Base-by-base conservation (phyloP, 2,113 vertebrate genomes). In the Sinocyclocheilus grahami region DNA sequence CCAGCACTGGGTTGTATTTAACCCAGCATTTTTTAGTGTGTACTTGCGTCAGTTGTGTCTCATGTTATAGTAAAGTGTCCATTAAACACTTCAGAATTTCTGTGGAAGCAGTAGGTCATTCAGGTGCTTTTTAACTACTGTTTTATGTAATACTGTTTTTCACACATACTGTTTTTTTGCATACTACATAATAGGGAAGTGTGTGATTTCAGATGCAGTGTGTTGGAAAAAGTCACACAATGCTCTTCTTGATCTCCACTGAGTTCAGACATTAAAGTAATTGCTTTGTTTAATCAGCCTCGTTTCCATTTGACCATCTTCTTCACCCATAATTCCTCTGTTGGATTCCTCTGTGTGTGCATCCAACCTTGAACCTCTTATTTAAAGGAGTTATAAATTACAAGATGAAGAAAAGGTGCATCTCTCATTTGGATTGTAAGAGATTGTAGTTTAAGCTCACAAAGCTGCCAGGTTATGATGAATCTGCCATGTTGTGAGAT, bases 361-460 rank as follows among this genome's bases (percentile, higher is more conserved):
- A 39, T 24, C 69, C 48, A 53, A 55, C 76, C 27, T 27, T 78
- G 46, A 18, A 55, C 76, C 76, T 78, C 22, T 33, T 18, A 75
- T 75, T 75, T 75, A 46, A 75, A 75, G 22, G 42, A 75, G 42
- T 75, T 75, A 12, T 5, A 79, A 79, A 79, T 79, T n/a, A 60
- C 51, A 60, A 79, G 77, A 30, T 60, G 76, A 78, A 55, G 42
- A 78, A 22, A 58, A 78, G 77, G 10, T 37, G 10, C 10, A 58
- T 79, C 51, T 78, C 18, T 33, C 9, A 12, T 4, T 16, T 20
- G 60, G 16, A 79, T 60, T 60, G 27, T 9, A 78, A 74, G 22
- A 11, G 53, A 60, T 10, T 78, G 37, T 22, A 58, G 14, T 60
- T 53, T 79, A 58, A 60, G 39, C 27, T 60, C 27, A 10, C 46